Evolutionary conservation across 1,140 invertebrate species (phyloP).

Genomic region (Trachymyrmex septentrionalis): DNA sequence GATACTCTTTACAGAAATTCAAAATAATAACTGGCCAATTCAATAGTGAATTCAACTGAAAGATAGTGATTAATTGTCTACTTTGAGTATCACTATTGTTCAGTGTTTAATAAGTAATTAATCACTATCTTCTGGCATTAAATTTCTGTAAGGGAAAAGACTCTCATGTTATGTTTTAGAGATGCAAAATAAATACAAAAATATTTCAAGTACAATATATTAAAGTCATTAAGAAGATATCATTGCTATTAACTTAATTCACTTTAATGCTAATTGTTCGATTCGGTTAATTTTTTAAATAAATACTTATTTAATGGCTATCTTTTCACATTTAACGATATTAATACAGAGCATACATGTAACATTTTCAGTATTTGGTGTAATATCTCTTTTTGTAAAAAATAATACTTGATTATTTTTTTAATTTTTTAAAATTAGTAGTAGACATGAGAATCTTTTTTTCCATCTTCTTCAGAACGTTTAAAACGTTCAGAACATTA

Average conservation of each 20-base stretch:
- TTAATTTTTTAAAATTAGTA: neutral
- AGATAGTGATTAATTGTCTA: too few relatives aligned
- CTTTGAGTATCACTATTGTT: too few relatives aligned
- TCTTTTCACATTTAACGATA: too few relatives aligned
- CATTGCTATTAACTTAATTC: neutral
- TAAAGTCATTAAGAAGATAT: slow-evolving; percentile 1
- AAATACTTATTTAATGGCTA: neutral
- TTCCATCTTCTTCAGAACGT: neutral
- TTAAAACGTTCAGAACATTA: too few relatives aligned
- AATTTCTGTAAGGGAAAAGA: too few relatives aligned
- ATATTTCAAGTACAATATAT: neutral
- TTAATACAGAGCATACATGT: too few relatives aligned
- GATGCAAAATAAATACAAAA: neutral
- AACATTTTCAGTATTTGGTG: neutral
- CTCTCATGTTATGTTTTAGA: neutral
- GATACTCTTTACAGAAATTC: neutral
- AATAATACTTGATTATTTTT: neutral
- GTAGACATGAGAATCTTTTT: neutral
- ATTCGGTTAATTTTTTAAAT: neutral
- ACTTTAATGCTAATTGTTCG: neutral
- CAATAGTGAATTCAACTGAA: too few relatives aligned
- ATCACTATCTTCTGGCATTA: too few relatives aligned
- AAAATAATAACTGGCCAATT: too few relatives aligned
- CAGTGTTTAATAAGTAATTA: too few relatives aligned
- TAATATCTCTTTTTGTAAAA: neutral